A percentile compares a stretch with the other conserved stretches of the same genome.
phyloP scores from a whole-genome alignment of 1,140 invertebrate species.

The Hycleus cichorii region DNA sequence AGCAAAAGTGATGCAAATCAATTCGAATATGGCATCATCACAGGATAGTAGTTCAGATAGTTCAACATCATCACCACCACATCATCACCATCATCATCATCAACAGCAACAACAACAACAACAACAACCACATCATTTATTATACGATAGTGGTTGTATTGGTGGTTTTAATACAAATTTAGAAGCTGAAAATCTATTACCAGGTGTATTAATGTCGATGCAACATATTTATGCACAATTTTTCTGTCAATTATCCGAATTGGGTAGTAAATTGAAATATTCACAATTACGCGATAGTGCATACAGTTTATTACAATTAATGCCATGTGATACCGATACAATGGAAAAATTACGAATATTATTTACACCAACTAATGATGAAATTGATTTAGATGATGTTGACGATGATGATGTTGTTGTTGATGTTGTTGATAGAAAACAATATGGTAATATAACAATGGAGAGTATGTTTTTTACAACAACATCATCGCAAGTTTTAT shows the following conservation, averaged over 20 bases:
- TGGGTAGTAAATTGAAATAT: slow-evolving; percentile 75
- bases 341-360: slow-evolving; percentile 56
- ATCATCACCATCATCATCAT: slow-evolving; percentile 56
- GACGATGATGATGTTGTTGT: too few species aligned
- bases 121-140: too few species aligned
- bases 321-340: slow-evolving; percentile 79
- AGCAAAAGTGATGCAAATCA: slow-evolving; percentile 76
- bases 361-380: slow-evolving; percentile 35
- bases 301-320: slow-evolving; percentile 76
- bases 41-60: slow-evolving; percentile 56
- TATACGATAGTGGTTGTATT: slow-evolving; percentile 20
- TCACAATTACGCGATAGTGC: slow-evolving; percentile 77
- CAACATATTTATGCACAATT: slow-evolving; percentile 77
- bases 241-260: slow-evolving; percentile 83
- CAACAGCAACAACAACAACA: neutral
- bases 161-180: slow-evolving; percentile 47
- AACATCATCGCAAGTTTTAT: slow-evolving; percentile 60
- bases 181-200: slow-evolving; percentile 81
- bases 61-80: slow-evolving; percentile 80
- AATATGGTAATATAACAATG: slow-evolving; percentile 44
- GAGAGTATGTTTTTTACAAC: slow-evolving; percentile 67
- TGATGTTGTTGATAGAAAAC: too few species aligned
- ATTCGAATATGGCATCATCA: slow-evolving; percentile 75
- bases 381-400: too few species aligned
- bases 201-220: slow-evolving; percentile 74